Evolutionary conservation across 2,797 vertebrate species (phyloP), one percentile per base, ranked within the genome.

Genomic region (Sphenodon punctatus): DNA sequence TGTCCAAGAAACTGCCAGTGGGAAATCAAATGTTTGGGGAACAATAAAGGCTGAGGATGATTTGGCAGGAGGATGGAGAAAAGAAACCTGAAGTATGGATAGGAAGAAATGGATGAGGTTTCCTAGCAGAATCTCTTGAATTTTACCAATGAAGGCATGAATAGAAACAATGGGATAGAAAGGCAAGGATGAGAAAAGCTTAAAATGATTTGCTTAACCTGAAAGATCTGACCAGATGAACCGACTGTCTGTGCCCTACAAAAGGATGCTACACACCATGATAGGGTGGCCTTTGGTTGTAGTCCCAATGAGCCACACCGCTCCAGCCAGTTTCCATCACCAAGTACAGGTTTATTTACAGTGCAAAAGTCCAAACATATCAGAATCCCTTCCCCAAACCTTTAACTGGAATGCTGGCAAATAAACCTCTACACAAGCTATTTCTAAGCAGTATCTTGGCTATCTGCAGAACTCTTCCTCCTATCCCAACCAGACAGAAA

Each of bases 211-310:
- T 23, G 11, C 48, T 80, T 69, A 5, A 23, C 5, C 0, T 0
- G 19, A n/a, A 53, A 58, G 66, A 11, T 61, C 46, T 71, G 56
- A 63, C 51, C 25, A 72, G 69, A 56, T 1, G 19, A 32, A 14
- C 39, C 51, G 76, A 8, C 27, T 16, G 38, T 76, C 78, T 67
- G 49, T 80, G 17, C 67, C 64, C 27, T 76, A 68, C 73, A 56
- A 68, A 55, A 19, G 19, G 16, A 6, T 5, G 20, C 8, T 36
- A 49, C 17, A 39, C 49, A 56, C 45, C n/a, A n/a, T n/a, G n/a
- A n/a, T n/a, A n/a, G n/a, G n/a, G n/a, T n/a, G n/a, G n/a, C n/a
- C n/a, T n/a, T n/a, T n/a, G n/a, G n/a, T n/a, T n/a, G n/a, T n/a
- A n/a, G n/a, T n/a, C n/a, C n/a, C n/a, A n/a, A n/a, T n/a, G n/a